Evolutionary conservation across 2,113 vertebrate genomes (phyloP).

Genomic region (Pandion haliaetus): DNA sequence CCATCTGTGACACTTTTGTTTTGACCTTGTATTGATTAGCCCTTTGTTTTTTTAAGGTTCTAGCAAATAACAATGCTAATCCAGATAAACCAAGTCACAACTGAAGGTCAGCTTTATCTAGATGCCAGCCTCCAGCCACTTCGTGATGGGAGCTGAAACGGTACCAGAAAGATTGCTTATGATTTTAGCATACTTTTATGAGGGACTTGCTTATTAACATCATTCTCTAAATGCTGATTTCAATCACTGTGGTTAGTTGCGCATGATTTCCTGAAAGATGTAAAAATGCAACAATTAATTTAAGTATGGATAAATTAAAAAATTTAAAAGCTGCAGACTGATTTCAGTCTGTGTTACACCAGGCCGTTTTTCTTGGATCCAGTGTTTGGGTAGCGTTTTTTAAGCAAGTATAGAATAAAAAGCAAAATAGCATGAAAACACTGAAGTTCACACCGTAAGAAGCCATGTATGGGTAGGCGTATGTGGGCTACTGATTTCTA

Average conservation of each 20-base stretch:
- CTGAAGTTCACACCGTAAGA: rapidly evolving
- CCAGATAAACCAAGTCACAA: conserved; percentile 36
- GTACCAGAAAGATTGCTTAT: background rate
- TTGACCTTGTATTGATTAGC: conserved; percentile 61
- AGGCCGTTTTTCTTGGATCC: background rate
- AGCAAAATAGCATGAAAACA: background rate
- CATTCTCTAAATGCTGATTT: background rate
- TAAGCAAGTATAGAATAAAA: background rate
- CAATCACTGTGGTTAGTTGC: background rate
- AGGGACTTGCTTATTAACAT: background rate
- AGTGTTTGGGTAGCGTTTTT: background rate
- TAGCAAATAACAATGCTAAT: conserved; percentile 62
- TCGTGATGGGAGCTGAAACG: background rate
- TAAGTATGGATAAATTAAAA: background rate
- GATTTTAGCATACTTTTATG: background rate
- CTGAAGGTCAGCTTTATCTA: conserved; percentile 47
- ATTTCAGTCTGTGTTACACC: background rate
- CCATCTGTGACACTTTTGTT: conserved; percentile 35
- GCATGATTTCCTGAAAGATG: background rate
- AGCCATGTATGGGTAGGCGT: background rate
- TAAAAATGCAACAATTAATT: background rate
- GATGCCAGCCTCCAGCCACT: background rate
- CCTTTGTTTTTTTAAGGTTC: conserved; percentile 35
- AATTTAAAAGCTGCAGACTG: background rate
- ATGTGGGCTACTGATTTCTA: background rate